Percentiles rank a stretch among this genome's conserved stretches.
Evolutionary conservation across 2,113 vertebrate species (phyloP).

Genomic region (Melozone crissalis): DNA sequence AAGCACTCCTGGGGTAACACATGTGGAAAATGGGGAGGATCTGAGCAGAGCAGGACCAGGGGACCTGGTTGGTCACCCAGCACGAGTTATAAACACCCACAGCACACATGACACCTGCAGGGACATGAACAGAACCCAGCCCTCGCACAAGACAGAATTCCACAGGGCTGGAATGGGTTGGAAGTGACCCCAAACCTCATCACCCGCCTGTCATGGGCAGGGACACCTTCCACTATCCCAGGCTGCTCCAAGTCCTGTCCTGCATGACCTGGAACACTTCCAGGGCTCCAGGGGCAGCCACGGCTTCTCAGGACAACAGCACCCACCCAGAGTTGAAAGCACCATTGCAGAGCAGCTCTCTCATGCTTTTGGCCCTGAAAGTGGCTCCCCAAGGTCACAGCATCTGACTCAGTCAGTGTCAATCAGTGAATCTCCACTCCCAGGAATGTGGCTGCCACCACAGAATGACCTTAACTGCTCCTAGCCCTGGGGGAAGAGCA

Average conservation of each 20-base stretch:
- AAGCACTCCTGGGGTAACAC: too few relatives aligned
- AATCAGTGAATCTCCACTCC: not conserved
- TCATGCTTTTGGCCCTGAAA: not conserved
- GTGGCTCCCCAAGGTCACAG: not conserved
- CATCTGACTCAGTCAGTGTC: not conserved
- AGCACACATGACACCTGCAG: accelerated
- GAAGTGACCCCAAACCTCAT: not conserved
- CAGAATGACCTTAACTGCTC: not conserved
- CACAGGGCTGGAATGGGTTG: not conserved
- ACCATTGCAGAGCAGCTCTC: not conserved
- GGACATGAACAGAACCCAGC: not conserved
- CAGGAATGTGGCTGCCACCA: not conserved
- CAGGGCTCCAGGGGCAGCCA: not conserved
- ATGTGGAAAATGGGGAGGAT: not conserved
- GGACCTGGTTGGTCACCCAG: not conserved
- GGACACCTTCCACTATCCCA: not conserved
- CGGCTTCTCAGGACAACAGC: not conserved
- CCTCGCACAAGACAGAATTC: not conserved
- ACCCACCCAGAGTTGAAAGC: not conserved
- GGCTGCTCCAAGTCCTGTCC: not conserved
- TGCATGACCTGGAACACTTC: not conserved
- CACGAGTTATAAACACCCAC: not conserved
- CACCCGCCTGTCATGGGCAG: not conserved
- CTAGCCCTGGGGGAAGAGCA: not conserved
- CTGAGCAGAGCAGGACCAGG: accelerated